phyloP scores from a whole-genome alignment of 2,113 vertebrate species.

The Ellobius talpinus region DNA sequence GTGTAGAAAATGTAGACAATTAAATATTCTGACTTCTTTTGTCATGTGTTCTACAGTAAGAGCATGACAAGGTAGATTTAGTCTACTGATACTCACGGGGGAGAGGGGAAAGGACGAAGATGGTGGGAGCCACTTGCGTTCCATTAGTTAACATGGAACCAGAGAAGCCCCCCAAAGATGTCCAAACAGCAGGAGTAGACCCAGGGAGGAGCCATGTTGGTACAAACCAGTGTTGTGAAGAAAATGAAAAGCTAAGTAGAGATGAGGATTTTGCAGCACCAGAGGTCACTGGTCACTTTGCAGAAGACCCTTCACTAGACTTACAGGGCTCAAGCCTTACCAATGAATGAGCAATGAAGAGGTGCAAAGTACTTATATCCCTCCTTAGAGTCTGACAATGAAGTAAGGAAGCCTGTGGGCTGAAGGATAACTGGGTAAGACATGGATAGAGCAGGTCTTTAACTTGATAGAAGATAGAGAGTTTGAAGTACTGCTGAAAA shows the following conservation, averaged over 20 bases:
- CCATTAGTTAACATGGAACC: not conserved
- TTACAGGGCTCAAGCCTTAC: not conserved
- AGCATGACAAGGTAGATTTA: not conserved
- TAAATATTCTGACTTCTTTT: not conserved
- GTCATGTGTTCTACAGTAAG: not conserved
- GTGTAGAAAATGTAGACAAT: not conserved
- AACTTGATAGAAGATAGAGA: not conserved
- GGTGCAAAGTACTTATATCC: not conserved
- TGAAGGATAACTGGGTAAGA: not conserved
- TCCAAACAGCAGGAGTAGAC: not conserved
- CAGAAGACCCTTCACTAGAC: not conserved
- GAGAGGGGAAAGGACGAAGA: not conserved
- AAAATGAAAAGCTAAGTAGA: not conserved
- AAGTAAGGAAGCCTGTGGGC: not conserved
- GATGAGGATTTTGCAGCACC: not conserved
- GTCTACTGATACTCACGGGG: not conserved
- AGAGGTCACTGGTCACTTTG: not conserved
- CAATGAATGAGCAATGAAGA: not conserved
- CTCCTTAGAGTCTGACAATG: not conserved
- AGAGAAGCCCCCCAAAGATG: not conserved
- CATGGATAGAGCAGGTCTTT: not conserved
- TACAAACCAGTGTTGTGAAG: not conserved
- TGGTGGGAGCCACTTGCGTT: not conserved
- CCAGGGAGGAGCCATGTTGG: not conserved
- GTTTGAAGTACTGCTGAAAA: slow-evolving; percentile 23